Evolutionary conservation across 2,888 invertebrate species (phyloP).

Genomic region (Netelia melanura): DNA sequence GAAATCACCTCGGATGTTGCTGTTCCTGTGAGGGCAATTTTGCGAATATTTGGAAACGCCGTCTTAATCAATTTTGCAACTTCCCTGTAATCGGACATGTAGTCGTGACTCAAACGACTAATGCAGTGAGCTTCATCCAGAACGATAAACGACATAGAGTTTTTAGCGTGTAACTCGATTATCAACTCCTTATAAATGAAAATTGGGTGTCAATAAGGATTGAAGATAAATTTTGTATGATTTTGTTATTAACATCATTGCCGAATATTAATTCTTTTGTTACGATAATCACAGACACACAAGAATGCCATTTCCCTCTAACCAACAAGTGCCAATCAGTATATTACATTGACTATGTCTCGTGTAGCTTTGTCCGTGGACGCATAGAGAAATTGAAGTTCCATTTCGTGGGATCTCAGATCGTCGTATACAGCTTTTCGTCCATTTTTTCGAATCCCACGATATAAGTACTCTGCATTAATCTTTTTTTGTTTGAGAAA

Average conservation of each 20-base stretch:
- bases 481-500: constrained; percentile 28
- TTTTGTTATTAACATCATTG: neutral
- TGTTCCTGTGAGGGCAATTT: constrained; percentile 52
- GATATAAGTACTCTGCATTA: constrained; percentile 30
- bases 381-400: constrained; percentile 50
- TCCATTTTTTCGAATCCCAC: neutral
- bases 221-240: neutral
- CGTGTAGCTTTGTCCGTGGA: constrained; percentile 20
- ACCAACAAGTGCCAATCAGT: neutral
- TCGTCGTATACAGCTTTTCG: neutral
- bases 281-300: constrained; percentile 4
- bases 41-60: constrained; percentile 34
- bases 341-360: constrained; percentile 28
- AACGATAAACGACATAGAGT: constrained; percentile 48
- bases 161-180: neutral
- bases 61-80: constrained; percentile 6
- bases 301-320: neutral
- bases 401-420: neutral
- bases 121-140: constrained; percentile 61
- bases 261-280: neutral
- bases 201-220: neutral
- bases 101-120: constrained; percentile 53
- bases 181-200: constrained; percentile 24
- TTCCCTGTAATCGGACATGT: constrained; percentile 39
- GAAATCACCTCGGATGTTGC: constrained; percentile 29